Conservation (phyloP, 2,113 vertebrate genomes). For the Microtus oregoni region DNA sequence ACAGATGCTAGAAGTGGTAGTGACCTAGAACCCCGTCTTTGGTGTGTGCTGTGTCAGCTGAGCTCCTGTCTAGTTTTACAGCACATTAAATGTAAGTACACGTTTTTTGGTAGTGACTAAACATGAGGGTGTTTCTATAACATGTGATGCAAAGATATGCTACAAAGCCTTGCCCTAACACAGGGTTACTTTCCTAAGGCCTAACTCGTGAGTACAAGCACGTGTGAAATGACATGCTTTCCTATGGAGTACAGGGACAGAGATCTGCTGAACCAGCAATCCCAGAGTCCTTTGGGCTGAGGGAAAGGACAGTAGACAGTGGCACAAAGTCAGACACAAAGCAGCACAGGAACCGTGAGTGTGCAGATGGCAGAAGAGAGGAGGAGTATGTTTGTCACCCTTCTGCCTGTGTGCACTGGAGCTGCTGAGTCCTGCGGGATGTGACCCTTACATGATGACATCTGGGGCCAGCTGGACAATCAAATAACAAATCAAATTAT, state of each 20-base stretch:
- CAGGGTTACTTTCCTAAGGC: neutral
- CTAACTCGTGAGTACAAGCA: neutral
- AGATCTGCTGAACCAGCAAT: neutral
- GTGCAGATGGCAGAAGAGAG: neutral
- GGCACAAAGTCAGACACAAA: neutral
- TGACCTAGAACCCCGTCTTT: too few relatives aligned
- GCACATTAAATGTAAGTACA: neutral
- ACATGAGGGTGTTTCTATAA: neutral
- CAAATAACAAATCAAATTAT: neutral
- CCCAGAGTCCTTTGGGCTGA: neutral
- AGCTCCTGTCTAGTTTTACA: neutral
- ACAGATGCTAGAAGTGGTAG: neutral
- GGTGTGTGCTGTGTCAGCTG: neutral
- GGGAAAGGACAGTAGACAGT: neutral
- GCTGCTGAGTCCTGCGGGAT: neutral
- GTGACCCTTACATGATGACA: neutral
- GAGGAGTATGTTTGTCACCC: neutral
- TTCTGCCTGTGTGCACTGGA: neutral
- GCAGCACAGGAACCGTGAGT: neutral
- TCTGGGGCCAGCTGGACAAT: neutral
- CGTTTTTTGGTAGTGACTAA: constrained; percentile 19
- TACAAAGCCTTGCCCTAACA: neutral
- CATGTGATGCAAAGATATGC: neutral
- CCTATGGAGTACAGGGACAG: neutral
- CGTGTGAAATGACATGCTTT: neutral